These are phyloP conservation scores for Melipona bicolor DNA, from an alignment of 2,888 invertebrate genomes.

Conservation along the genomic window DNA sequence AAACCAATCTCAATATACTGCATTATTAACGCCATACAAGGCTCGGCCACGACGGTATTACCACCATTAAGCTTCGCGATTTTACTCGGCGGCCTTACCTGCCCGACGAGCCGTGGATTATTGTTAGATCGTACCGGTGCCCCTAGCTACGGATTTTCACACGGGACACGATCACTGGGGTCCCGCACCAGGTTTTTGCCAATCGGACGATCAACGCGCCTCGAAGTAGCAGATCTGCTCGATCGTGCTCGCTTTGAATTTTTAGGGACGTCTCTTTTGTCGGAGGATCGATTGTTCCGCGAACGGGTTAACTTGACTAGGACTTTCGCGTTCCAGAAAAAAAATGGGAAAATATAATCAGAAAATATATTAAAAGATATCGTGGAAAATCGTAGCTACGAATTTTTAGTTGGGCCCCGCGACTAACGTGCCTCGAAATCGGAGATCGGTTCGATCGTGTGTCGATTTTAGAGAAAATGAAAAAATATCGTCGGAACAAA, in stretches of 20 bases:
- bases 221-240: too few species aligned
- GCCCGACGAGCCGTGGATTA: conserved; percentile 55
- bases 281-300: too few species aligned
- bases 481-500: neutral
- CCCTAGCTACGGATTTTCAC: conserved; percentile 36
- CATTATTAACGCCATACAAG: conserved; percentile 80
- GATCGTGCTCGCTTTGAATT: too few species aligned
- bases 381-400: conserved; percentile 6
- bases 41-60: conserved; percentile 75
- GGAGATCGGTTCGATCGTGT: neutral
- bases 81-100: conserved; percentile 55
- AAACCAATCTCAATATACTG: conserved; percentile 82
- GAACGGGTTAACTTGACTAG: too few species aligned
- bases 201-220: too few species aligned
- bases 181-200: too few species aligned
- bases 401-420: conserved; percentile 39
- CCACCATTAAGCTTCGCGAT: conserved; percentile 76
- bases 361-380: too few species aligned
- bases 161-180: conserved; percentile 27
- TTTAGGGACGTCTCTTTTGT: too few species aligned
- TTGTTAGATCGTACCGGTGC: conserved; percentile 42
- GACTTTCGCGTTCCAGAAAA: too few species aligned
- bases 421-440: neutral
- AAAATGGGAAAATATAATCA: too few species aligned
- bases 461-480: neutral